Conservation (phyloP, 2,888 invertebrate species). For the Synergus umbraculus region DNA sequence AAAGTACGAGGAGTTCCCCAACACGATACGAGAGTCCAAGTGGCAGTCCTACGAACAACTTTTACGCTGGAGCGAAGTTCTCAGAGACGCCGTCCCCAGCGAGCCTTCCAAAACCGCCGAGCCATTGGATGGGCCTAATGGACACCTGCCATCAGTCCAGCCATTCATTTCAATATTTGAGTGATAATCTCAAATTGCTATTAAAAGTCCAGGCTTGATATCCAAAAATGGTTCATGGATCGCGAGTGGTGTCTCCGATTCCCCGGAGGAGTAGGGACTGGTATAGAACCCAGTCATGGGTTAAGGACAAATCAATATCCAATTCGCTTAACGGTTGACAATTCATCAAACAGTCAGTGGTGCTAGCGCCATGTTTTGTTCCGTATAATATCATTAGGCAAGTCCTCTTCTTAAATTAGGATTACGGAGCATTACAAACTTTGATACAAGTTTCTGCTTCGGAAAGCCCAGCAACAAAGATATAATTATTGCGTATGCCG, state of each 20-base stretch:
- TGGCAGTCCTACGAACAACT: constrained; percentile 73
- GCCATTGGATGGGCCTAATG: constrained; percentile 83
- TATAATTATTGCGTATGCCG: constrained; percentile 36
- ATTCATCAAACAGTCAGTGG: constrained; percentile 18
- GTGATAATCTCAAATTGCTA: constrained; percentile 72
- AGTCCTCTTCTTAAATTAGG: constrained; percentile 15
- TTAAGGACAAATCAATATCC: constrained; percentile 31
- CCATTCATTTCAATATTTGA: constrained; percentile 62
- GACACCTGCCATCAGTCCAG: constrained; percentile 54
- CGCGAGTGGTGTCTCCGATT: constrained; percentile 56
- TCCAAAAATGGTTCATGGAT: constrained; percentile 48
- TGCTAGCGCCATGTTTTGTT: constrained; percentile 40
- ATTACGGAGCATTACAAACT: constrained; percentile 15
- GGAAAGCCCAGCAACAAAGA: constrained; percentile 35
- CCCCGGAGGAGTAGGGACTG: constrained; percentile 54
- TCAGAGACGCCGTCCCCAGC: constrained; percentile 89
- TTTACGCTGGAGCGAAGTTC: constrained; percentile 87
- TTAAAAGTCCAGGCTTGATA: constrained; percentile 75
- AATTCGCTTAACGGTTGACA: constrained; percentile 29
- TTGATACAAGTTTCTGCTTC: constrained; percentile 40
- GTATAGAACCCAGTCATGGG: constrained; percentile 16
- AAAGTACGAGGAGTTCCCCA: constrained; percentile 65
- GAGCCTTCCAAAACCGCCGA: constrained; percentile 88
- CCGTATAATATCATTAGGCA: constrained; percentile 23
- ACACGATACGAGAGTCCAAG: constrained; percentile 67